Evolutionary conservation across 2,113 vertebrate species (phyloP).

Genomic region (Turdus rufiventris): DNA sequence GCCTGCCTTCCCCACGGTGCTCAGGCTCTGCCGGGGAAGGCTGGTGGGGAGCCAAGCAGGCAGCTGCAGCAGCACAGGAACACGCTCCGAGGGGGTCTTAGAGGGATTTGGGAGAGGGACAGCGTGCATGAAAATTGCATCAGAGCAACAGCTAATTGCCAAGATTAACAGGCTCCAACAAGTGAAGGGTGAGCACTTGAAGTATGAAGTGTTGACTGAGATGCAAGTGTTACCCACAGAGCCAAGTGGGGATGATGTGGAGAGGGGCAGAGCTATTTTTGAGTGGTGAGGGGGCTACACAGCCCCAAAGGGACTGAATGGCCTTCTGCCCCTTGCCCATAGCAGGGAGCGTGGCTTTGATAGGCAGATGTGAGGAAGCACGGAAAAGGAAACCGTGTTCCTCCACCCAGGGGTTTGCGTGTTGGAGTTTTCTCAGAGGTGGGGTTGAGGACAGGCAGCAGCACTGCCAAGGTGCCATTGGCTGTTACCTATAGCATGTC

Average conservation of each 20-base stretch:
- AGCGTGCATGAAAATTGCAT: neutral
- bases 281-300: neutral
- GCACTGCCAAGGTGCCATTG: neutral
- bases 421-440: neutral
- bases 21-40: neutral
- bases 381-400: neutral
- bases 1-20: neutral
- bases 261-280: neutral
- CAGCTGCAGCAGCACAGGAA: slow-evolving; percentile 38
- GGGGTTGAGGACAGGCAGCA: rapidly evolving
- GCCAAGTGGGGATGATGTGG: neutral
- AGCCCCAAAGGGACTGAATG: neutral
- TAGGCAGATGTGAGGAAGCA: neutral
- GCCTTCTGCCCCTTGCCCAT: rapidly evolving
- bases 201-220: slow-evolving; percentile 38
- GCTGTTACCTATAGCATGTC: neutral
- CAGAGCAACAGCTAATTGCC: slow-evolving; percentile 44
- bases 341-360: neutral
- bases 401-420: no score
- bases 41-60: neutral
- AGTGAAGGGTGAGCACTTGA: slow-evolving; percentile 37
- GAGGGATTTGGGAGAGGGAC: slow-evolving; percentile 33
- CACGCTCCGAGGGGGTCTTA: slow-evolving; percentile 11
- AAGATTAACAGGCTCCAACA: slow-evolving; percentile 51
- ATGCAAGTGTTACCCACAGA: neutral